These are phyloP conservation scores for Hirtodrosophila histrioides DNA, from an alignment of 2,888 invertebrate species.

Conservation along the genomic window DNA sequence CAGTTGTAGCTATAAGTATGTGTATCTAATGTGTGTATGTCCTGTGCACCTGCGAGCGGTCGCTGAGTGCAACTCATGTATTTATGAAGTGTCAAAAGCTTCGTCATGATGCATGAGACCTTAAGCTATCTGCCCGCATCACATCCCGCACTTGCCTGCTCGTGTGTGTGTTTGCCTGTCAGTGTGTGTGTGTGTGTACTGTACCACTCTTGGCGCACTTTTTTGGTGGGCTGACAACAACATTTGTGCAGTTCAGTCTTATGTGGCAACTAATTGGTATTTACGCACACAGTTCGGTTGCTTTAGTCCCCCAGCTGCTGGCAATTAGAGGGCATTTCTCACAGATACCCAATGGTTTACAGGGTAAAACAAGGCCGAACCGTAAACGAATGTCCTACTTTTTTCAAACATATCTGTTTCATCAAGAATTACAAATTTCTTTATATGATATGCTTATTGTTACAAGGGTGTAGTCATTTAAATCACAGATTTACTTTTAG, in stretches of 20 bases:
- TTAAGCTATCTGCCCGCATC: constrained; percentile 62
- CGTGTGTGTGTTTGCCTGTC: constrained; percentile 7
- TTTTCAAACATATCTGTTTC: no score
- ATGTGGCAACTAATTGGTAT: constrained; percentile 53
- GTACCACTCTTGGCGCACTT: constrained; percentile 19
- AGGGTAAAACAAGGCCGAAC: neutral
- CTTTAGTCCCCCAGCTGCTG: constrained; percentile 14
- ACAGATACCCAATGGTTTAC: neutral
- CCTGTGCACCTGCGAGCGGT: constrained; percentile 28
- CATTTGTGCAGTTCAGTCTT: neutral
- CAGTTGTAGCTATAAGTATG: constrained; percentile 2
- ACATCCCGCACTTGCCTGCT: constrained; percentile 11
- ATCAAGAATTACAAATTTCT: no score
- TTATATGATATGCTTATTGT: no score
- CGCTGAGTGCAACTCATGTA: constrained; percentile 73
- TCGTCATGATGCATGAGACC: constrained; percentile 73
- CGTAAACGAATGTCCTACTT: no score
- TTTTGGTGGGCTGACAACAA: constrained; percentile 17
- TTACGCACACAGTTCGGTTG: constrained; percentile 38
- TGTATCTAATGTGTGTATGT: constrained; percentile 15
- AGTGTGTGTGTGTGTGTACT: no score
- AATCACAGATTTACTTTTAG: no score
- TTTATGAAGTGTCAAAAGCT: constrained; percentile 77
- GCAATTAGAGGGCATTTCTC: constrained; percentile 21
- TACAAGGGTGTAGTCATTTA: no score